Evolutionary conservation across 2,113 vertebrate genomes (phyloP).

Genomic region (Sceloporus tristichus): DNA sequence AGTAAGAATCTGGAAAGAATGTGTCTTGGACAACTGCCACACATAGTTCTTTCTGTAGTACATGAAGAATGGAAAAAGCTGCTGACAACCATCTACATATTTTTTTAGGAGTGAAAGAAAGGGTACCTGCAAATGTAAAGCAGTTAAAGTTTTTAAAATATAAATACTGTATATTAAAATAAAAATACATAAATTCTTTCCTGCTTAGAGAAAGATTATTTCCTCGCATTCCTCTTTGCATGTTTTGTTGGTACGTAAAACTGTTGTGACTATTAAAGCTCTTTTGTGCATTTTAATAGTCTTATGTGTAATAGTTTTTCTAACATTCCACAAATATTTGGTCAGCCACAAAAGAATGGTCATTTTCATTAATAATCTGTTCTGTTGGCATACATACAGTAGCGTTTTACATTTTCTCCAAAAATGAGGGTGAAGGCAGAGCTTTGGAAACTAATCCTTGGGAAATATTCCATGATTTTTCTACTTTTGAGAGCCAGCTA

Average conservation of each 20-base stretch:
- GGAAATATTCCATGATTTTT: background rate
- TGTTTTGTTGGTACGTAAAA: background rate
- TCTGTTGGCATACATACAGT: background rate
- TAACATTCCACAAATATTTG: background rate
- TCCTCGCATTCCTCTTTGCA: fast-evolving
- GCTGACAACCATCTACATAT: background rate
- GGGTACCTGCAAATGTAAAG: background rate
- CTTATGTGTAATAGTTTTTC: background rate
- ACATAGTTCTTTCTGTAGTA: background rate
- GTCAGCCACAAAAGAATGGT: fast-evolving
- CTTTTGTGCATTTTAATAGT: background rate
- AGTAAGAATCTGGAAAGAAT: background rate
- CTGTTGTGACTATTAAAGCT: background rate
- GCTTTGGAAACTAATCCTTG: background rate
- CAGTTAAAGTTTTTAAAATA: background rate
- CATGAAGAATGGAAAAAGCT: background rate
- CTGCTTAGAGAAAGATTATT: background rate
- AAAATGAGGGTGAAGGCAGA: too few relatives aligned
- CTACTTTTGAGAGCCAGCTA: background rate
- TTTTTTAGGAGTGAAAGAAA: background rate
- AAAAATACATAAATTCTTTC: too few relatives aligned
- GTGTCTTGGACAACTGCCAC: background rate
- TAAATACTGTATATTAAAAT: too few relatives aligned
- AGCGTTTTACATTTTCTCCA: background rate
- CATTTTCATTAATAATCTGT: background rate